A percentile compares a stretch with the other conserved stretches of the same genome.
phyloP scores from a whole-genome alignment of 2,797 vertebrate genomes.

The Acanthurus tractus region DNA sequence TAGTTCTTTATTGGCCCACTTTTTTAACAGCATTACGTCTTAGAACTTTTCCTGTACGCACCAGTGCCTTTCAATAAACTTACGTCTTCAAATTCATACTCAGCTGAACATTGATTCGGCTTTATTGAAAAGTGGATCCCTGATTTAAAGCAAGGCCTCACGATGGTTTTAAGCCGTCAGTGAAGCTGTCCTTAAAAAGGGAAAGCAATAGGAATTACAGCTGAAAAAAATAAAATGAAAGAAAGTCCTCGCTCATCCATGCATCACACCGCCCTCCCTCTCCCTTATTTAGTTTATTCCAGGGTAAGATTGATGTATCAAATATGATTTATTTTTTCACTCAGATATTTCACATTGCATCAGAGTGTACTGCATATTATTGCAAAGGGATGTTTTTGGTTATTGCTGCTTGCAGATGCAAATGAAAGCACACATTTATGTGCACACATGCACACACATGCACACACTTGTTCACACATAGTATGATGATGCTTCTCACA shows the following conservation, averaged over 20 bases:
- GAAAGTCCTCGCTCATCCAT: constrained; percentile 33
- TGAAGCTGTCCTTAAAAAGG: constrained; percentile 62
- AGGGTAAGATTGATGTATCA: constrained; percentile 66
- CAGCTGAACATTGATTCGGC: constrained; percentile 69
- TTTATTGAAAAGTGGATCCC: constrained; percentile 69
- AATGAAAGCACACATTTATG: background rate
- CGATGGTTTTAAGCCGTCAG: constrained; percentile 52
- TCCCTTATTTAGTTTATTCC: constrained; percentile 58
- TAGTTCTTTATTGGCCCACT: constrained; percentile 27
- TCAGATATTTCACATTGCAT: constrained; percentile 60
- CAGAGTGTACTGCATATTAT: constrained; percentile 56
- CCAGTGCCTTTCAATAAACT: constrained; percentile 62
- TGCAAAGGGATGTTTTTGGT: constrained; percentile 48
- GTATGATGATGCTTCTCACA: constrained; percentile 38
- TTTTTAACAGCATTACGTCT: constrained; percentile 33
- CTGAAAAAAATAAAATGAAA: constrained; percentile 40
- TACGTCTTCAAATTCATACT: constrained; percentile 58
- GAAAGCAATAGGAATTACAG: constrained; percentile 65
- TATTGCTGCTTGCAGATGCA: constrained; percentile 41
- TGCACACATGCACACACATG: background rate
- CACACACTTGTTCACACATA: constrained; percentile 11
- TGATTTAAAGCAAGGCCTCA: constrained; percentile 69
- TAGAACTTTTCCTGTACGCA: constrained; percentile 26
- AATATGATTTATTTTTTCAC: constrained; percentile 61
- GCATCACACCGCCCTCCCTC: constrained; percentile 48